phyloP scores from a whole-genome alignment of 2,113 vertebrate species.

The Calcarius ornatus region DNA sequence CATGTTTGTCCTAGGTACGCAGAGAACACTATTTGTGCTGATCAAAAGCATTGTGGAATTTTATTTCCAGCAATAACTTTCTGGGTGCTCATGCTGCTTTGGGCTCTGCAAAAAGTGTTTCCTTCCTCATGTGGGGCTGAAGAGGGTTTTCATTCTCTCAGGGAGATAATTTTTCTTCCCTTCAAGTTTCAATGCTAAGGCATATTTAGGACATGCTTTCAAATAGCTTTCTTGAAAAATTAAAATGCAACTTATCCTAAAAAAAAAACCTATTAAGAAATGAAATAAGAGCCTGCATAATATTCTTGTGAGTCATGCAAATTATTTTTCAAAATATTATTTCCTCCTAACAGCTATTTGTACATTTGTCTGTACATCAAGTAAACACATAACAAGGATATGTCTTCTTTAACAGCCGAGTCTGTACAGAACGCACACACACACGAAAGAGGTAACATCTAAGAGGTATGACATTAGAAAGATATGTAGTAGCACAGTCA shows the following conservation, averaged over 20 bases:
- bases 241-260: background rate
- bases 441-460: slow-evolving; percentile 19
- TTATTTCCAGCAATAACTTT: background rate
- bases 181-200: background rate
- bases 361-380: slow-evolving; percentile 43
- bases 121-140: background rate
- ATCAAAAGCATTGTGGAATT: background rate
- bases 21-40: background rate
- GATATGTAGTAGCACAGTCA: slow-evolving; percentile 52
- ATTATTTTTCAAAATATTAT: slow-evolving; percentile 39
- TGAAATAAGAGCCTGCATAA: background rate
- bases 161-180: background rate
- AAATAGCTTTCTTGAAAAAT: background rate
- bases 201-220: background rate
- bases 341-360: background rate
- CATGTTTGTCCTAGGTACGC: background rate
- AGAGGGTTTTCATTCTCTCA: background rate
- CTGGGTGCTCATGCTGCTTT: background rate
- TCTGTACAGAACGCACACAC: background rate
- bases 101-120: background rate
- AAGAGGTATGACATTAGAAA: slow-evolving; percentile 70
- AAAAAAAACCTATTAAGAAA: slow-evolving; percentile 10
- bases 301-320: slow-evolving; percentile 26
- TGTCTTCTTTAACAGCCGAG: slow-evolving; percentile 56
- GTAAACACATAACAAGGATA: slow-evolving; percentile 35